phyloP scores from a whole-genome alignment of 2,113 vertebrate species.

The Rhynchomys soricoides region DNA sequence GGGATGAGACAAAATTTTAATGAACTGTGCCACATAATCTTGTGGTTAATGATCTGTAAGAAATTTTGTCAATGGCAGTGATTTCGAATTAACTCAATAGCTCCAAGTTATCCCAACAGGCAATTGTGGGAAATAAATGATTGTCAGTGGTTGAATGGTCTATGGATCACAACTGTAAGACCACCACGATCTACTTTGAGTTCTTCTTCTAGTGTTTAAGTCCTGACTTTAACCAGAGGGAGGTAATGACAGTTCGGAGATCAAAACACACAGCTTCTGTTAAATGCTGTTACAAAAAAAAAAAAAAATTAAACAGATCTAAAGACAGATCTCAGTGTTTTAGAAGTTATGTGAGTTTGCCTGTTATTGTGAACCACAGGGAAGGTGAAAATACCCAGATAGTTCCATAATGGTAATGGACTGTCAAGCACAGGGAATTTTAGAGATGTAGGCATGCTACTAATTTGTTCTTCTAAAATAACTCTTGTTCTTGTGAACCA shows the following conservation, averaged over 20 bases:
- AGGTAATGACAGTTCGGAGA: slow-evolving; percentile 62
- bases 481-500: neutral
- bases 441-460: neutral
- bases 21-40: slow-evolving; percentile 88
- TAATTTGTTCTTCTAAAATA: slow-evolving; percentile 36
- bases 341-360: slow-evolving; percentile 45
- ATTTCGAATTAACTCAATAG: slow-evolving; percentile 82
- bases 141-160: slow-evolving; percentile 59
- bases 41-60: slow-evolving; percentile 86
- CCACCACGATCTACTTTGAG: slow-evolving; percentile 15
- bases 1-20: slow-evolving; percentile 88
- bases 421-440: neutral
- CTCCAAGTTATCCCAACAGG: slow-evolving; percentile 56
- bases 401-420: neutral
- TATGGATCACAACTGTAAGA: slow-evolving; percentile 43
- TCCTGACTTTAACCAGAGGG: slow-evolving; percentile 29
- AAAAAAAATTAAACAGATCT: slow-evolving; percentile 59
- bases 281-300: slow-evolving; percentile 64
- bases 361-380: neutral
- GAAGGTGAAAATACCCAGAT: slow-evolving; percentile 43
- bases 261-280: slow-evolving; percentile 62
- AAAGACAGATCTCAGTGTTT: slow-evolving; percentile 46
- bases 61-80: slow-evolving; percentile 85
- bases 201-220: slow-evolving; percentile 53
- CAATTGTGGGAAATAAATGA: slow-evolving; percentile 67